These are phyloP conservation scores for Halesus radiatus DNA, from an alignment of 1,140 invertebrate genomes.

Conservation along the genomic window DNA sequence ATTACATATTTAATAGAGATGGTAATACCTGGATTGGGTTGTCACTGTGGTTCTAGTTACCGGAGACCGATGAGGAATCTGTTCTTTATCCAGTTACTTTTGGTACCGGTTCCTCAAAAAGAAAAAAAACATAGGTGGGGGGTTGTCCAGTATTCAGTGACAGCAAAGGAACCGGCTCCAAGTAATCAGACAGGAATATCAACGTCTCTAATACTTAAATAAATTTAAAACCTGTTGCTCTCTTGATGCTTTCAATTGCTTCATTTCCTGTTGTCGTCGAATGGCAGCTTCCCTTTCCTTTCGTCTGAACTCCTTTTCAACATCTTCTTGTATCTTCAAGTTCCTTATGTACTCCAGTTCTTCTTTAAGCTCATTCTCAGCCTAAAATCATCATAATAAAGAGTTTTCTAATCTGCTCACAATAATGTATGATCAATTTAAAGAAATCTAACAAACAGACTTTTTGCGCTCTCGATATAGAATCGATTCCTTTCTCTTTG, in stretches of 20 bases:
- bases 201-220: no score
- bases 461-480: constrained; percentile 68
- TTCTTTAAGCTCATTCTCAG: constrained; percentile 66
- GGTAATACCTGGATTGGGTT: no score
- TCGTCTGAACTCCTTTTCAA: constrained; percentile 66
- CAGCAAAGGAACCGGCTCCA: no score
- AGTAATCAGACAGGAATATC: no score
- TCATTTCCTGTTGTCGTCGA: constrained; percentile 69
- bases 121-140: no score
- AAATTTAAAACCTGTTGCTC: constrained; percentile 62
- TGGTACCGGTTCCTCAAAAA: no score
- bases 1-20: no score
- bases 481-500: constrained; percentile 67
- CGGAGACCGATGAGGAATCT: no score
- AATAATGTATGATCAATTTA: neutral
- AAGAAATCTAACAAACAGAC: constrained; percentile 37
- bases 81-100: no score
- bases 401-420: no score
- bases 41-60: no score
- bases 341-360: constrained; percentile 67
- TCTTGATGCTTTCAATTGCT: constrained; percentile 64
- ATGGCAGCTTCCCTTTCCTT: constrained; percentile 65
- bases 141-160: no score
- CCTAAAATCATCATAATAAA: constrained; percentile 56
- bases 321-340: constrained; percentile 69